These are phyloP conservation scores for Rhizoglyphus robini DNA, from an alignment of 1,140 invertebrate species.

Conservation along the genomic window DNA sequence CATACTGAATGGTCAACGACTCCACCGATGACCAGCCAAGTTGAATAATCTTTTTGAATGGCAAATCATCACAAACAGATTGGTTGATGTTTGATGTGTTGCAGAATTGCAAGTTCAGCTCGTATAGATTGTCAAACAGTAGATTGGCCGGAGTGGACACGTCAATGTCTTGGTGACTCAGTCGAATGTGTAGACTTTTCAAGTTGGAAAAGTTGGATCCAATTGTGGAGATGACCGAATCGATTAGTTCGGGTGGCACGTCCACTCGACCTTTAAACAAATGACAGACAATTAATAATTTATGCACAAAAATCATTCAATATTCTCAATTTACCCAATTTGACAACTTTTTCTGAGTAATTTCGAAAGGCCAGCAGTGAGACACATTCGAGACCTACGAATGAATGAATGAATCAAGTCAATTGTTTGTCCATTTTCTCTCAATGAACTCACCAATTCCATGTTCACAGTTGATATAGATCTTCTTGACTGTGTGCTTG, in stretches of 20 bases:
- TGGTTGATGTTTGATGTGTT: too few relatives aligned
- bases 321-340: conserved; percentile 9
- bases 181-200: background rate
- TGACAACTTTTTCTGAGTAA: conserved; percentile 17
- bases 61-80: conserved; percentile 8
- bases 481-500: conserved; percentile 13
- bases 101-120: conserved; percentile 16
- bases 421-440: too few relatives aligned
- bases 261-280: conserved; percentile 14
- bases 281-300: background rate
- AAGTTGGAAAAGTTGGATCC: conserved; percentile 18
- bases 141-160: conserved; percentile 14
- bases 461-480: conserved; percentile 18
- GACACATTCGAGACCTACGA: conserved; percentile 12
- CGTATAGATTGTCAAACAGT: conserved; percentile 10
- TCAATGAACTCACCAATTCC: conserved; percentile 18
- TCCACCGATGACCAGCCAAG: conserved; percentile 13
- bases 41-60: conserved; percentile 11
- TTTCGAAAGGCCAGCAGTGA: conserved; percentile 15
- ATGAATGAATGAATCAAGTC: background rate
- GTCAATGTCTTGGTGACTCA: conserved; percentile 11
- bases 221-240: conserved; percentile 18
- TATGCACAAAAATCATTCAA: background rate
- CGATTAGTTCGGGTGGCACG: conserved; percentile 14
- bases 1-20: conserved; percentile 15